Conservation (phyloP, 1,140 invertebrate species). For the Drosophila bipectinata region DNA sequence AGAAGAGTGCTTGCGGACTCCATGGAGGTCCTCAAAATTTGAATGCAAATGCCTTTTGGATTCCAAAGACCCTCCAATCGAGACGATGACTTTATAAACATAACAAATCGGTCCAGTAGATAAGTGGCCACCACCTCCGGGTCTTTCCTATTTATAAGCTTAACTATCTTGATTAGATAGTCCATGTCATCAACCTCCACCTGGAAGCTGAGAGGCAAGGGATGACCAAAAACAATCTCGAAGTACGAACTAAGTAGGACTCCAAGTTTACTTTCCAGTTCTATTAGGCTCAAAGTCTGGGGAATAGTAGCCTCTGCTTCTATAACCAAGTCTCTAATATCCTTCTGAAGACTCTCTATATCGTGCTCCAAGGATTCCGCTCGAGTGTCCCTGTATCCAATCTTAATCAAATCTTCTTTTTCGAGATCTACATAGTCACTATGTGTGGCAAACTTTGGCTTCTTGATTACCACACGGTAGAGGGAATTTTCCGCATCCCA, state of each 20-base stretch:
- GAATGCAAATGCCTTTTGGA: not conserved
- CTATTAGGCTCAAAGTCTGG: not conserved
- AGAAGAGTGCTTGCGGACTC: not conserved
- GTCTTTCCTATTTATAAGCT: not conserved
- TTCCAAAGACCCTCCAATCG: not conserved
- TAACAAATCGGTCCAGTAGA: not conserved
- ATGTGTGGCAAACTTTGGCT: not conserved
- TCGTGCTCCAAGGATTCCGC: not conserved
- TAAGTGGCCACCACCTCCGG: not conserved
- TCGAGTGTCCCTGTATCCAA: not conserved
- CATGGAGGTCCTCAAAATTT: not conserved
- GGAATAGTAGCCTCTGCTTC: not conserved
- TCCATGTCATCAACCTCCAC: not conserved
- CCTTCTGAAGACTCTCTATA: not conserved
- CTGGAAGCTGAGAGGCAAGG: not conserved
- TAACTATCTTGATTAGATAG: not conserved
- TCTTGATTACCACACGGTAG: not conserved
- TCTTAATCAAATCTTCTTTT: not conserved
- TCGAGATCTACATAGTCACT: not conserved
- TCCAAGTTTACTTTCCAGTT: not conserved
- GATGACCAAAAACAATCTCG: not conserved
- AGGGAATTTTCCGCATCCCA: not conserved
- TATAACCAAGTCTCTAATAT: not conserved
- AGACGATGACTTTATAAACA: not conserved
- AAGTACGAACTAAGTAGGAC: not conserved